A percentile compares a stretch with the other conserved stretches of the same genome.
These are phyloP conservation scores for Anarhynchus alexandrinus DNA, from an alignment of 2,113 vertebrate genomes.

Conservation along the genomic window DNA sequence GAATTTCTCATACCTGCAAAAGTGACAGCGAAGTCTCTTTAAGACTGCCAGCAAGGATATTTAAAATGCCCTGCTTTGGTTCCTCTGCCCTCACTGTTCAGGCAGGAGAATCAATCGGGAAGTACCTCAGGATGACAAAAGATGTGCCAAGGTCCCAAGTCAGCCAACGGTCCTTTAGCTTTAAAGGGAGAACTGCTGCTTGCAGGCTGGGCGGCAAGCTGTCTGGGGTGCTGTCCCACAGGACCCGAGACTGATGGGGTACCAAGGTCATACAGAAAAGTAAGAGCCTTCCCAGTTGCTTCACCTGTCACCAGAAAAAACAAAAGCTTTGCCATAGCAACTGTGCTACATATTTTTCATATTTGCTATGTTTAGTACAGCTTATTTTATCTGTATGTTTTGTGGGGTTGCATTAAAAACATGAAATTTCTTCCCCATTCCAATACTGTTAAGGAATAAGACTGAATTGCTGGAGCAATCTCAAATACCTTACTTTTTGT, in stretches of 20 bases:
- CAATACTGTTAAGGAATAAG: background rate
- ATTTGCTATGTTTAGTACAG: background rate
- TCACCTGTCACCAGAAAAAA: background rate
- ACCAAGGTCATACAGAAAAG: background rate
- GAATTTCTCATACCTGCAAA: background rate
- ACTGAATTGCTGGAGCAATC: background rate
- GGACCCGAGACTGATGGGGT: background rate
- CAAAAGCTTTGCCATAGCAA: conserved; percentile 17
- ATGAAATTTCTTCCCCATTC: background rate
- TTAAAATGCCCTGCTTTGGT: background rate
- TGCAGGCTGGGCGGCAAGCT: background rate
- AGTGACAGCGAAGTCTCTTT: background rate
- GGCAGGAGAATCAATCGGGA: background rate
- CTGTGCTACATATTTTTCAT: background rate
- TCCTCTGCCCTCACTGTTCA: background rate
- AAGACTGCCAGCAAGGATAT: background rate
- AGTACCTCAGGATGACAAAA: background rate
- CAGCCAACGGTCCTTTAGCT: background rate
- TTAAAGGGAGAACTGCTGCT: background rate
- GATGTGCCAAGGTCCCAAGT: background rate
- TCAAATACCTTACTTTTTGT: background rate
- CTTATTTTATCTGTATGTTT: background rate
- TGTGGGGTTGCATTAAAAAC: background rate
- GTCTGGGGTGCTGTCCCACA: background rate
- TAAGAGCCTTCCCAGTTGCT: background rate